Base-by-base conservation (phyloP, 2,797 vertebrate genomes). In the Cryptoprocta ferox region DNA sequence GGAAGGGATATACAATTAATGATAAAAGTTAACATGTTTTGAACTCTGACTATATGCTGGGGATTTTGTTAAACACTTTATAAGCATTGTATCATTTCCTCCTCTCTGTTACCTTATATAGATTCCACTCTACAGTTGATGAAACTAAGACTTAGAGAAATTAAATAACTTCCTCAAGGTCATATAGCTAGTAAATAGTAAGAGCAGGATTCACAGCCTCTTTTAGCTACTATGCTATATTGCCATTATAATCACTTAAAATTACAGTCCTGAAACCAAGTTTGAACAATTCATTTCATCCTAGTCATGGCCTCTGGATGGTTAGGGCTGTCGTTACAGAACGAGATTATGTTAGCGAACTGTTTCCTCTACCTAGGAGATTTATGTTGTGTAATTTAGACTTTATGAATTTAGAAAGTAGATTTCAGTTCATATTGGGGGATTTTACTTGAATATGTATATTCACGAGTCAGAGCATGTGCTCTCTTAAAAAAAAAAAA, bases 51-150 rank as follows among this genome's bases (percentile, higher is more conserved):
- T 65, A 6, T 91, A 24, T 63, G 37, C 61, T 9, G 37, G 50
- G 56, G 15, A 91, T 93, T 95, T 75, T 84, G 50, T 82, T 95
- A 70, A 78, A 35, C 24, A 39, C 9, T 85, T 89, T 83, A 56
- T 68, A 87, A 81, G 28, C 26, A 71, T 87, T 71, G 26, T 68
- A 42, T 95, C 39, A 80, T 66, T 75, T 90, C 91, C 53, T 26
- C 14, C 4, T 93, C 13, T 71, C 24, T 15, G 7, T 83, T 32
- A 86, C 50, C 28, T 76, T 71, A 56, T 89, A 45, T 86, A 42
- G 42, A 42, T 95, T 97, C 39, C 70, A 68, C 73, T 88, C 83
- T 91, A 65, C 21, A 93, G 37, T 66, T 73, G 83, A 75, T 95
- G 71, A 78, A 95, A 87, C 42, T 70, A 68, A 88, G 42, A 91